A percentile compares a stretch with the other conserved stretches of the same genome.
Evolutionary conservation across 2,797 vertebrate species (phyloP).

Genomic region (Chaunax sp.): DNA sequence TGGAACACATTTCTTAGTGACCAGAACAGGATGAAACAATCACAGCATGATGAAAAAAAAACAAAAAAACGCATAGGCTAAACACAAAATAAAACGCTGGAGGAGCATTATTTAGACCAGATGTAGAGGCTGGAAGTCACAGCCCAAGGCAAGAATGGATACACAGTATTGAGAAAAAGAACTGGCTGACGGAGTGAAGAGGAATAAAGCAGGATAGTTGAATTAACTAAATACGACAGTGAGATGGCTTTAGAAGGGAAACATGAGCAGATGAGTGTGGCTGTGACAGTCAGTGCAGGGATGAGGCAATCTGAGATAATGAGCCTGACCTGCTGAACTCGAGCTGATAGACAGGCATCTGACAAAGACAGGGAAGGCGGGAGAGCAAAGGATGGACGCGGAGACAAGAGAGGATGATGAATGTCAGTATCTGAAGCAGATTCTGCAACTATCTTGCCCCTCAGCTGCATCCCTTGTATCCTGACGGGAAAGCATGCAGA

Average conservation of each 20-base stretch:
- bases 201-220: neutral
- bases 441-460: constrained; percentile 39
- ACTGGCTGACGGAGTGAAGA: too few relatives aligned
- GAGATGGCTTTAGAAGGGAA: neutral
- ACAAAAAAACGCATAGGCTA: too few relatives aligned
- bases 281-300: constrained; percentile 26
- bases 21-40: constrained; percentile 54
- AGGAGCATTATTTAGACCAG: constrained; percentile 19
- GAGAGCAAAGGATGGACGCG: constrained; percentile 36
- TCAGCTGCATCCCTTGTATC: constrained; percentile 13
- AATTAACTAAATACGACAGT: neutral
- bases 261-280: constrained; percentile 12
- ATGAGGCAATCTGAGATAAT: constrained; percentile 14
- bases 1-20: constrained; percentile 54
- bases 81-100: constrained; percentile 33
- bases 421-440: constrained; percentile 43
- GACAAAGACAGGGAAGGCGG: constrained; percentile 46
- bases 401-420: constrained; percentile 37
- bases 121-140: constrained; percentile 35
- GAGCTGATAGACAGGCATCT: constrained; percentile 45
- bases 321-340: constrained; percentile 2
- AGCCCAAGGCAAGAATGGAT: constrained; percentile 23
- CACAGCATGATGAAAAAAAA: constrained; percentile 58
- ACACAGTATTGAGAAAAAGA: too few relatives aligned
- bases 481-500: constrained; percentile 38